Evolutionary conservation across 2,888 invertebrate species (phyloP).

Genomic region (Xylota segnis): DNA sequence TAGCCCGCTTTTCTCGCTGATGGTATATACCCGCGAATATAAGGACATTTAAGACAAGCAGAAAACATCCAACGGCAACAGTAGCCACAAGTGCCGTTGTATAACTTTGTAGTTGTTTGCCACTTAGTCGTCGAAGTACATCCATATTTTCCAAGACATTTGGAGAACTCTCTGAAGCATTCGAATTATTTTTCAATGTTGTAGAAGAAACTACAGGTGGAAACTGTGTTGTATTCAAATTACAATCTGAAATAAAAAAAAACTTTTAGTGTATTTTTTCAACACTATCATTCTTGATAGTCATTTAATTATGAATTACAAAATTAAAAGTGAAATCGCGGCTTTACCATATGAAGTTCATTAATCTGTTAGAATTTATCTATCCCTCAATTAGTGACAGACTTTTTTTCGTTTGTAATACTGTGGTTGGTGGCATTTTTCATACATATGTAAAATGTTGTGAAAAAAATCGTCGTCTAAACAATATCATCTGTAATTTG

Average conservation of each 20-base stretch:
- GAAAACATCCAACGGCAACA: conserved; percentile 93
- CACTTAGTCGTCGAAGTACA: conserved; percentile 90
- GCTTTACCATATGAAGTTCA: no score
- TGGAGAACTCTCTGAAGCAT: conserved; percentile 39
- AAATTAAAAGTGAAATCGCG: no score
- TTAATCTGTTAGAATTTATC: no score
- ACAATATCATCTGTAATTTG: no score
- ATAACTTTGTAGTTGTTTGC: conserved; percentile 93
- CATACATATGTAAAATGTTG: no score
- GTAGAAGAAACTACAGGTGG: conserved; percentile 78
- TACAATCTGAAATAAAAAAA: conserved; percentile 86
- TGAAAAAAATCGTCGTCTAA: no score
- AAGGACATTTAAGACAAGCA: conserved; percentile 91
- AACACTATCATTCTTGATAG: no score
- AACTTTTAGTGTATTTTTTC: not conserved
- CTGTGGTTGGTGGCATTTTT: no score
- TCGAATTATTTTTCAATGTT: conserved; percentile 45
- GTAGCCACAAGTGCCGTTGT: conserved; percentile 95
- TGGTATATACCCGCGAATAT: conserved; percentile 96
- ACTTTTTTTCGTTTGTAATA: no score
- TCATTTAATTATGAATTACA: no score
- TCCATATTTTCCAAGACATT: conserved; percentile 86
- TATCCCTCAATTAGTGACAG: no score
- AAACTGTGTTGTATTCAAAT: conserved; percentile 87
- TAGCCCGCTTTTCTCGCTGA: conserved; percentile 89